A percentile compares a stretch with the other conserved stretches of the same genome.
These are phyloP conservation scores for Acinonyx jubatus DNA, from an alignment of 2,113 vertebrate genomes.

Conservation along the genomic window DNA sequence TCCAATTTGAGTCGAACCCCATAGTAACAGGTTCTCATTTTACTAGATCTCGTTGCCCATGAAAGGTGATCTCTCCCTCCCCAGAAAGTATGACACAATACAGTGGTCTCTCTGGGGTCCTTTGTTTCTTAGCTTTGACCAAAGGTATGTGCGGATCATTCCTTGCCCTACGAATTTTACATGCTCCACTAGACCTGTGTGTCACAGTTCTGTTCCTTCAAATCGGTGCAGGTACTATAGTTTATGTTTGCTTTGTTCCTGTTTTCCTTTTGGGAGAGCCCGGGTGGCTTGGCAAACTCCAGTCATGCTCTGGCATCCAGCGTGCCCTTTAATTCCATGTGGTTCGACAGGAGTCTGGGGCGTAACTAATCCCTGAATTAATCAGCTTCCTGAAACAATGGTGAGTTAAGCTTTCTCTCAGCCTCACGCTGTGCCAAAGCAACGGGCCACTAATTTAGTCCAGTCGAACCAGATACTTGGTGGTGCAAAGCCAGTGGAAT, in stretches of 20 bases:
- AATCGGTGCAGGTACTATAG: accelerated
- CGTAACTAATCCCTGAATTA: conserved; percentile 62
- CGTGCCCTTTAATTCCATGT: conserved; percentile 55
- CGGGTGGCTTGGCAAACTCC: conserved; percentile 34
- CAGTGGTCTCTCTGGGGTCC: not conserved
- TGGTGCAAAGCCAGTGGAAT: not conserved
- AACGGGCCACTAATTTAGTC: not conserved
- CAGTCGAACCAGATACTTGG: not conserved
- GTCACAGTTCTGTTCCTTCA: not conserved
- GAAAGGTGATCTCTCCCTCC: conserved; percentile 34
- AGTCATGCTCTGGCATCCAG: conserved; percentile 47
- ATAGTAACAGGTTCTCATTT: not conserved
- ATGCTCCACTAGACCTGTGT: not conserved
- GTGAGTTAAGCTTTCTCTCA: not conserved
- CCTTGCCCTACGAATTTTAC: not conserved
- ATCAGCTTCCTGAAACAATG: conserved; percentile 42
- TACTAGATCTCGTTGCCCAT: not conserved
- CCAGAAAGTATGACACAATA: not conserved
- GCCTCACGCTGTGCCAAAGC: not conserved
- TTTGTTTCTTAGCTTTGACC: not conserved
- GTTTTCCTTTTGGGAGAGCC: not conserved
- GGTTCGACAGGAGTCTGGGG: conserved; percentile 60
- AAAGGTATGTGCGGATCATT: not conserved
- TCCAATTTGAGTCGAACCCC: conserved; percentile 53
- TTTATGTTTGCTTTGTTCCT: not conserved